Evolutionary conservation across 2,797 vertebrate genomes (phyloP).

Genomic region (Enteromius viviparus): DNA sequence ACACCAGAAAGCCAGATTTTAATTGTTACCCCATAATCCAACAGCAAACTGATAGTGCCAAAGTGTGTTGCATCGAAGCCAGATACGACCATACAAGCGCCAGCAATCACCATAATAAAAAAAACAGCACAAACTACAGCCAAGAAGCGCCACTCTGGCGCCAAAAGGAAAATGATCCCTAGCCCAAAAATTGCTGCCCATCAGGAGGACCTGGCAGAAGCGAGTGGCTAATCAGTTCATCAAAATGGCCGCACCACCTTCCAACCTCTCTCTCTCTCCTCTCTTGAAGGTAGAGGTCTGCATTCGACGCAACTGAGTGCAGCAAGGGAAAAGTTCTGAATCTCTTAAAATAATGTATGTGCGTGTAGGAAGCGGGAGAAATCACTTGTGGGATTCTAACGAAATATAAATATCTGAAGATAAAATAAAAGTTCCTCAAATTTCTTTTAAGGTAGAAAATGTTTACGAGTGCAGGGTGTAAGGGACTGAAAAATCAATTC

Average conservation of each 20-base stretch:
- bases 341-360: neutral
- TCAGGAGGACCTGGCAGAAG: constrained; percentile 53
- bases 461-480: neutral
- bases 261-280: constrained; percentile 9
- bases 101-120: constrained; percentile 63
- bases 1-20: constrained; percentile 49
- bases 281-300: neutral
- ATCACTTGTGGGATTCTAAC: neutral
- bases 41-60: constrained; percentile 58
- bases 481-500: neutral
- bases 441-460: neutral
- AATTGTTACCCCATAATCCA: constrained; percentile 59
- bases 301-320: neutral
- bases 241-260: constrained; percentile 18
- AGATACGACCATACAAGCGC: constrained; percentile 50
- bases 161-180: constrained; percentile 60
- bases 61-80: constrained; percentile 47
- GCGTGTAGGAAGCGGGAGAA: neutral
- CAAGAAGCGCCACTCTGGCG: constrained; percentile 29
- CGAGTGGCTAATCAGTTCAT: constrained; percentile 38
- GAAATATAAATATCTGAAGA: neutral
- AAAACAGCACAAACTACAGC: constrained; percentile 44
- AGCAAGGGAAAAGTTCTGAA: neutral
- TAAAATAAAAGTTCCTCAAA: neutral
- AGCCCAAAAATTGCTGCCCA: constrained; percentile 47